Evolutionary conservation across 2,888 invertebrate species (phyloP), one percentile per base, ranked within the genome.

Genomic region (Octodonta nipae): DNA sequence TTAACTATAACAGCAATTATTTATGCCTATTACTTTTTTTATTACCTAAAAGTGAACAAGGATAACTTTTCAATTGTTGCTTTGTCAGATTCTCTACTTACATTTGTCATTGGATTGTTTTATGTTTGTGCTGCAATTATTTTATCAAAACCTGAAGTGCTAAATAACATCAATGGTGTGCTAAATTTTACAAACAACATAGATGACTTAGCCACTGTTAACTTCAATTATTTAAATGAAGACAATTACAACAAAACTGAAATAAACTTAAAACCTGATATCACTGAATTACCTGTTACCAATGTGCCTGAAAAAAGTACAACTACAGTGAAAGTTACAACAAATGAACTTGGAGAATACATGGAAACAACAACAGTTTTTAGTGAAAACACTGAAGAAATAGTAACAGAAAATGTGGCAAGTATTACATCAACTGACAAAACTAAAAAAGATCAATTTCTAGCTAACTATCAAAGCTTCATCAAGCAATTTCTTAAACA

Each of bases 101-200:
- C 57, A n/a, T 38, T 54, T 26, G 35, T 51, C 8, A 51, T 60
- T 26, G 60, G 58, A 27, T 34, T 53, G 20, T 49, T 59, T 38
- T 58, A 58, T 38, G 39, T 59, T 13, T 55, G 50, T 37, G 43
- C 44, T 7, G 42, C 46, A 13, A 27, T 38, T 2, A 28, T 47
- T 24, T 29, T 45, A 26, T 35, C 43, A 26, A 31, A 16, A 8
- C n/a, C n/a, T n/a, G n/a, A n/a, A n/a, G n/a, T n/a, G n/a, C n/a
- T n/a, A n/a, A n/a, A n/a, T n/a, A n/a, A n/a, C n/a, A n/a, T n/a
- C 11, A 16, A 14, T 5, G 8, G 17, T 6, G 1, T 7, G 3
- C 17, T 36, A 13, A 41, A 43, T 37, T 43, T 43, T 37, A 39
- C 36, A 7, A 36, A 38, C 26, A 40, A 35, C 17, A 36, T 41